Evolutionary conservation across 2,888 invertebrate species (phyloP).

Genomic region (Amiota minor): DNA sequence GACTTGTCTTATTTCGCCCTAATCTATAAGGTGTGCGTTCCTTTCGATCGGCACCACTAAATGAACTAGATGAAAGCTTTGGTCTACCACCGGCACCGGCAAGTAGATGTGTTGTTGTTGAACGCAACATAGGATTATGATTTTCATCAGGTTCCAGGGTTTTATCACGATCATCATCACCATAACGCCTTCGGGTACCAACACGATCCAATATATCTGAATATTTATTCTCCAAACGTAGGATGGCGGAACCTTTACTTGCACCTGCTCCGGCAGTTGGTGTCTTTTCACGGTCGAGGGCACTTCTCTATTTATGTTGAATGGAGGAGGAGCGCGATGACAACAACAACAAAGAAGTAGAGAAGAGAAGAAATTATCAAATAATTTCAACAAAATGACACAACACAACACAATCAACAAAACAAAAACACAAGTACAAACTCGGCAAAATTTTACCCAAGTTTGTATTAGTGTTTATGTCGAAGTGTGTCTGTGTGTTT

Average conservation of each 20-base stretch:
- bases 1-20: constrained; percentile 62
- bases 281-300: constrained; percentile 72
- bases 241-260: constrained; percentile 75
- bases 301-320: constrained; percentile 58
- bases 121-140: constrained; percentile 77
- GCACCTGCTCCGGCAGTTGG: constrained; percentile 57
- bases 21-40: constrained; percentile 72
- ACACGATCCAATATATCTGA: constrained; percentile 83
- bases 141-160: constrained; percentile 79
- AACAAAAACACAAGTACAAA: no score
- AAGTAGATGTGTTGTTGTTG: constrained; percentile 82
- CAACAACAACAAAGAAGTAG: constrained; percentile 34
- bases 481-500: not conserved
- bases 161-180: constrained; percentile 77
- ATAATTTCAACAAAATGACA: no score
- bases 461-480: not conserved
- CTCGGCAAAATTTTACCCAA: no score
- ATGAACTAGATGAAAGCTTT: constrained; percentile 76
- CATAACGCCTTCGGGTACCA: constrained; percentile 76
- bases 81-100: constrained; percentile 76
- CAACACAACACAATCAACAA: no score
- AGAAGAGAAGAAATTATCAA: not conserved
- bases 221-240: constrained; percentile 85
- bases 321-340: constrained; percentile 39
- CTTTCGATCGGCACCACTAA: constrained; percentile 74